Evolutionary conservation across 2,888 invertebrate species (phyloP).

Genomic region (Conistra vaccinii): DNA sequence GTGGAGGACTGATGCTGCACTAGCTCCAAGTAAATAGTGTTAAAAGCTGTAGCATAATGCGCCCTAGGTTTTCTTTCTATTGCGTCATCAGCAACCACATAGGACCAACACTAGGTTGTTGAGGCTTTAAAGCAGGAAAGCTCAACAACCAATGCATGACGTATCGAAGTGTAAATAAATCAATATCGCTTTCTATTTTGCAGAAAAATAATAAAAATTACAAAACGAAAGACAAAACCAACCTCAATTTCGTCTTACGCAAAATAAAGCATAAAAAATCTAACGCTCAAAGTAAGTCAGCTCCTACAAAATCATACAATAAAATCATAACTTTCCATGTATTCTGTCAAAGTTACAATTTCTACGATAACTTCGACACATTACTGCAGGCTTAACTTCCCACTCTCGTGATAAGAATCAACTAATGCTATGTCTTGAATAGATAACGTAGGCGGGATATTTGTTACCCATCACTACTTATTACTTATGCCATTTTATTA

Average conservation of each 20-base stretch:
- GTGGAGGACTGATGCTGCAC: neutral
- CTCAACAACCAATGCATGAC: neutral
- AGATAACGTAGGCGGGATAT: conserved; percentile 43
- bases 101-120: neutral
- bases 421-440: conserved; percentile 21
- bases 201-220: neutral
- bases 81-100: neutral
- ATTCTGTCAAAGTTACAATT: neutral
- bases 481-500: conserved; percentile 37
- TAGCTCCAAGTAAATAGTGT: neutral
- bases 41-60: neutral
- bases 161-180: neutral
- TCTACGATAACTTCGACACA: conserved; percentile 1
- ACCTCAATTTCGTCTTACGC: neutral
- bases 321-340: conserved; percentile 26
- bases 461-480: conserved; percentile 23
- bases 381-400: conserved; percentile 41
- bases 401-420: conserved; percentile 48
- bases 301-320: neutral
- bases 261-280: neutral
- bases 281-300: neutral
- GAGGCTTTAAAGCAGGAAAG: neutral
- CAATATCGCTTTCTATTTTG: neutral
- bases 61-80: neutral
- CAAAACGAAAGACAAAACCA: neutral